Base-by-base conservation (phyloP, 2,888 invertebrate species). In the Anagyrus pseudococci region DNA sequence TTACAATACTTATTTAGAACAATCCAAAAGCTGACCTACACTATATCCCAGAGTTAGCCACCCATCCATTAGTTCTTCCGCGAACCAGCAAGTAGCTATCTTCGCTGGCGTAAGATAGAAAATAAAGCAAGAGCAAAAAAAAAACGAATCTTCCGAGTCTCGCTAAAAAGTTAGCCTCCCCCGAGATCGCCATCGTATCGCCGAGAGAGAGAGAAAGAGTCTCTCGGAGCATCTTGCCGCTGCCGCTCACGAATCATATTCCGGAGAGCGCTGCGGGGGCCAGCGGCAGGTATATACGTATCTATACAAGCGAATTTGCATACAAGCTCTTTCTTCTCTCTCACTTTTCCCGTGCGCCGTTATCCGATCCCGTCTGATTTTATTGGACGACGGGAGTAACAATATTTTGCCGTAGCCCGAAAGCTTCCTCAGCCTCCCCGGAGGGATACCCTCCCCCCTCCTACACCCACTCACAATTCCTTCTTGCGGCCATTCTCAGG, bases 341-440 rank as follows among this genome's bases (percentile, higher is more conserved):
- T 17, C 2, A 8, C 1, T 8, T 19, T 8, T n/a, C 23, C 47
- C n/a, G 25, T 33, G 41, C 53, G 17, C 29, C 25, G 61, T 50
- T 55, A 55, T 50, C 49, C 44, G 61, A 62, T 62, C 53, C 62
- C 43, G 47, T 47, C 41, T 48, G 57, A 62, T 62, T 62, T 57
- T 62, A 62, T 62, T 53, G 25, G 47, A 37, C n/a, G 56, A 47
- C 50, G 62, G 29, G 56, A 52, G 50, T 46, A 62, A 56, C 56
- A 55, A 62, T 62, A 56, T 62, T 62, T 62, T 52, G 50, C 56
- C 25, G n/a, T n/a, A n/a, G n/a, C n/a, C n/a, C n/a, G n/a, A n/a
- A n/a, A n/a, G n/a, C n/a, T n/a, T n/a, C n/a, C n/a, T n/a, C n/a
- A n/a, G n/a, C n/a, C 52, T 46, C 25, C 37, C 58, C 37, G 46